Conservation (phyloP, 2,888 invertebrate genomes). For the Zhuqinia jingwanae region DNA sequence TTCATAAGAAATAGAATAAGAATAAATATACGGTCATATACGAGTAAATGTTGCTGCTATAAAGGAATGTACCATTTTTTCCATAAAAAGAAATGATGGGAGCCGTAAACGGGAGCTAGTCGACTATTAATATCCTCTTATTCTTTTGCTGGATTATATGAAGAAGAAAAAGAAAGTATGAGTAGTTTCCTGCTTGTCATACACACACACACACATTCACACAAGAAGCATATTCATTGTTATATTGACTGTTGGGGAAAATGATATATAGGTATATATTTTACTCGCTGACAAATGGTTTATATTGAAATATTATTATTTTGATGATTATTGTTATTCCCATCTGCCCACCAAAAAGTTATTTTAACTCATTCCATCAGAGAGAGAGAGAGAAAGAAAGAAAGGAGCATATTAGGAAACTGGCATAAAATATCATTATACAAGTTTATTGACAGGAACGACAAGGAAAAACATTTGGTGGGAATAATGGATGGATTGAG, state of each 20-base stretch:
- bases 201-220: too few relatives aligned
- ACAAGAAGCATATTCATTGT: conserved; percentile 24
- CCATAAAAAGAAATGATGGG: neutral
- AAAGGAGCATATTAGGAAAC: neutral
- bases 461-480: neutral
- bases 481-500: conserved; percentile 4
- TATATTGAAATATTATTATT: conserved; percentile 30
- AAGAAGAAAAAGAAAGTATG: conserved; percentile 9
- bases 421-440: conserved; percentile 19
- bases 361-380: conserved; percentile 47
- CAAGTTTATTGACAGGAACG: conserved; percentile 45
- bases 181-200: neutral
- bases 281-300: conserved; percentile 4
- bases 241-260: neutral
- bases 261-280: too few relatives aligned
- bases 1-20: too few relatives aligned
- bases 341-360: conserved; percentile 11
- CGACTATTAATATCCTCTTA: conserved; percentile 26
- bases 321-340: conserved; percentile 17
- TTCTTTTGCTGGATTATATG: conserved; percentile 15
- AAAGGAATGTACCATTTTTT: neutral
- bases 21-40: too few relatives aligned
- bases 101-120: neutral
- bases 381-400: conserved; percentile 20
- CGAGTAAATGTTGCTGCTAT: too few relatives aligned